Base-by-base conservation (phyloP, 2,113 vertebrate species). In the Egretta garzetta region DNA sequence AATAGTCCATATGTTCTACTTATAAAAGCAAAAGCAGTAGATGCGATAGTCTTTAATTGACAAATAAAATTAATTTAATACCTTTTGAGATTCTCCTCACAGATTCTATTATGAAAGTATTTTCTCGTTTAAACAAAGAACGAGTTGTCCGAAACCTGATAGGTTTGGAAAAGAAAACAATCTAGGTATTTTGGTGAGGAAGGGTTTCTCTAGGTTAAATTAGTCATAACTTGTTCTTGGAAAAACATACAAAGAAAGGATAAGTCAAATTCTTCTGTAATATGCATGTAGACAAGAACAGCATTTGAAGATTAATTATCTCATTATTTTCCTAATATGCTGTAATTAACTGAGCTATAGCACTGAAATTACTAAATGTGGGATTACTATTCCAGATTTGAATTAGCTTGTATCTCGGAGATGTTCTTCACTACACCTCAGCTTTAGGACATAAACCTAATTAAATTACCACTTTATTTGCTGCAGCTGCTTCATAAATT, bases 201-300 rank as follows among this genome's bases (percentile, higher is more conserved):
- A 95, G 94, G 80, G 90, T 96, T 98, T 98, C 94, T 97, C 76
- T 96, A 87, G 74, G 86, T 91, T 95, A 97, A 95, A 98, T 98
- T 96, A 97, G 98, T 98, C 96, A 97, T 94, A 97, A 98, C 97
- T 98, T 96, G 96, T 98, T 98, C 97, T 97, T 97, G 97, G 94
- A 96, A 98, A 98, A 98, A 97, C 93, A 97, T 66, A 94, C 88
- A 96, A 93, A 96, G 93, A 95, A 95, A 92, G 87, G 82, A 88
- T 96, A 97, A 95, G 80, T 94, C 86, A 96, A 95, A 97, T 97
- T 98, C 95, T 98, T 98, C 95, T 92, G 86, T 97, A 94, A 90
- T 91, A 96, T 81, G 81, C 91, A 96, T 87, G 75, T 90, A 88
- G 95, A 94, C 90, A 91, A 96, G 86, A 93, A 97, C 63, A 91